These are phyloP conservation scores for Scleropages formosus DNA, from an alignment of 2,797 vertebrate genomes.

Conservation along the genomic window DNA sequence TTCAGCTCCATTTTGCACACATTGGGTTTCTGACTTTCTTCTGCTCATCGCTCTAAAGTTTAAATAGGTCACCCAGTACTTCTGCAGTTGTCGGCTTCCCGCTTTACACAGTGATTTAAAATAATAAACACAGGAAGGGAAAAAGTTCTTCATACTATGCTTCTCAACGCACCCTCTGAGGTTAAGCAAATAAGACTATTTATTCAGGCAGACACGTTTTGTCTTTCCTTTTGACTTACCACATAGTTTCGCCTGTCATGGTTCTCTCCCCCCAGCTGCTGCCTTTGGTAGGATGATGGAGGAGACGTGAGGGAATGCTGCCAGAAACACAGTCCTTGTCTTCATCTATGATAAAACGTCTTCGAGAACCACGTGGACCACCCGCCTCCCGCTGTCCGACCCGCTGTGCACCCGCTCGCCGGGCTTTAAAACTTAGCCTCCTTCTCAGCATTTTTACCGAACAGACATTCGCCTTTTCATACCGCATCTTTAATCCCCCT, in stretches of 20 bases:
- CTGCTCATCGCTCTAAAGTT: slow-evolving; percentile 37
- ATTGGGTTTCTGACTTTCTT: slow-evolving; percentile 42
- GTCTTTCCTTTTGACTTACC: slow-evolving; percentile 46
- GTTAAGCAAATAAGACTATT: slow-evolving; percentile 60
- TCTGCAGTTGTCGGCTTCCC: slow-evolving; percentile 38
- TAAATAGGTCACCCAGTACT: slow-evolving; percentile 62
- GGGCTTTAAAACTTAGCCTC: neutral
- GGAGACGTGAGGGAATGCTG: slow-evolving; percentile 2
- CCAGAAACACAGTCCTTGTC: neutral
- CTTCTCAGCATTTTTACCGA: neutral
- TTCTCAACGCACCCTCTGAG: slow-evolving; percentile 49
- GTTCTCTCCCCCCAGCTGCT: slow-evolving; percentile 10
- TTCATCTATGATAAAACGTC: neutral
- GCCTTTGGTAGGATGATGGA: neutral
- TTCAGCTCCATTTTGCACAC: slow-evolving; percentile 31
- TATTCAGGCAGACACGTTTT: slow-evolving; percentile 47
- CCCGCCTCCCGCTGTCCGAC: no score
- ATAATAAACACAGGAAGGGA: slow-evolving; percentile 60
- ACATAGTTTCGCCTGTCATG: slow-evolving; percentile 44
- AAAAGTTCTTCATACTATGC: slow-evolving; percentile 51
- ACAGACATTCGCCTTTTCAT: neutral
- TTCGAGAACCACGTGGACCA: neutral
- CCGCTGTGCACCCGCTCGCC: accelerated
- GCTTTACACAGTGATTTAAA: slow-evolving; percentile 57
- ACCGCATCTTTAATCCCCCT: neutral